A percentile compares a stretch with the other conserved stretches of the same genome.
phyloP scores from a whole-genome alignment of 2,113 vertebrate species.

The Pteronura brasiliensis region DNA sequence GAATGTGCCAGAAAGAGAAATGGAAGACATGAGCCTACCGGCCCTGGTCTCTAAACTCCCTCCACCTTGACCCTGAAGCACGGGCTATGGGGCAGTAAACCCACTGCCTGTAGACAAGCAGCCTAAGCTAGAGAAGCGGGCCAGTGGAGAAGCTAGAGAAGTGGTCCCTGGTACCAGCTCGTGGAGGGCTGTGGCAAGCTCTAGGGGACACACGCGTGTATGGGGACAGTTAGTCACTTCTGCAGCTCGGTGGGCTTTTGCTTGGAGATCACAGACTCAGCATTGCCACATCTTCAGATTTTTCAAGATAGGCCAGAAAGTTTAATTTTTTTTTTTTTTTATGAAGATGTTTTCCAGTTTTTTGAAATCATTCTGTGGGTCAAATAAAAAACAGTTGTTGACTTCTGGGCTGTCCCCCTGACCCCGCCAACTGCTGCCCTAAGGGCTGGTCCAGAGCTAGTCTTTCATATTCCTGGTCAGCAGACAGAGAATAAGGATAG shows the following conservation, averaged over 20 bases:
- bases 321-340: neutral
- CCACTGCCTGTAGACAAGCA: neutral
- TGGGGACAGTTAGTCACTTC: no score
- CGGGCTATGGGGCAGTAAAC: neutral
- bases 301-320: neutral
- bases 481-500: neutral
- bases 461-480: neutral
- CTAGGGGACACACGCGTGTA: neutral
- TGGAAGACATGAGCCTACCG: accelerated
- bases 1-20: neutral
- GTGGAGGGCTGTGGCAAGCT: neutral
- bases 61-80: neutral
- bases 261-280: neutral
- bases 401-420: neutral
- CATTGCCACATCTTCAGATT: neutral
- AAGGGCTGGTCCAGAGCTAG: neutral
- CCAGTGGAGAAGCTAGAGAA: neutral
- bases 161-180: neutral
- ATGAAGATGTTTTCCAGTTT: neutral
- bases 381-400: neutral
- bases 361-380: neutral
- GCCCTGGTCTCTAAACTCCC: neutral
- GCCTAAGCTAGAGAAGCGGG: neutral
- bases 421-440: neutral
- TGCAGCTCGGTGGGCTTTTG: neutral